phyloP scores from a whole-genome alignment of 2,888 invertebrate genomes.

The Diarsia rubi region DNA sequence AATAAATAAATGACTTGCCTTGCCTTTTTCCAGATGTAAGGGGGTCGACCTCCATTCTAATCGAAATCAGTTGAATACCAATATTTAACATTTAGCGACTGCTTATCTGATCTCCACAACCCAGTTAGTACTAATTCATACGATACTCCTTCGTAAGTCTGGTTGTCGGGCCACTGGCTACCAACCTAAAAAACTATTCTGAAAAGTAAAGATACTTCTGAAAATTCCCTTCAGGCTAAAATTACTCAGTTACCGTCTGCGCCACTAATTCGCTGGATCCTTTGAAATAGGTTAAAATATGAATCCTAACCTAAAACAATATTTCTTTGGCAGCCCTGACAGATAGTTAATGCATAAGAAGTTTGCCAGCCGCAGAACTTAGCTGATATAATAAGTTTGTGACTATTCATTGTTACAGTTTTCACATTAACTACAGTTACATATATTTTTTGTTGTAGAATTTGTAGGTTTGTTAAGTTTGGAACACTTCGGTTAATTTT shows the following conservation, averaged over 20 bases:
- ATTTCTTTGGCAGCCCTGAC: slow-evolving; percentile 53
- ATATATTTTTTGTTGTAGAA: slow-evolving; percentile 44
- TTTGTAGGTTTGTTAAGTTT: background rate
- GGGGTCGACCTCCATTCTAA: no score
- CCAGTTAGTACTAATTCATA: no score
- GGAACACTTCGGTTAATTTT: no score
- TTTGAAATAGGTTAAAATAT: background rate
- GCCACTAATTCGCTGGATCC: background rate
- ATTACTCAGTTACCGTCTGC: background rate
- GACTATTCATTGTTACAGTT: slow-evolving; percentile 65
- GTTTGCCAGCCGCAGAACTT: slow-evolving; percentile 52
- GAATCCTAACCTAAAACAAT: slow-evolving; percentile 8
- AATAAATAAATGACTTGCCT: no score
- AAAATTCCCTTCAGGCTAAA: background rate
- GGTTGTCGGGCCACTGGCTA: no score
- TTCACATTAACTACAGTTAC: slow-evolving; percentile 47
- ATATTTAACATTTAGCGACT: no score
- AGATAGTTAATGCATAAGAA: slow-evolving; percentile 56
- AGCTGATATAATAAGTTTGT: slow-evolving; percentile 57
- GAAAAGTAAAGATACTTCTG: background rate
- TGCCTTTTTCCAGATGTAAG: no score
- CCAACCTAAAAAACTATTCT: no score
- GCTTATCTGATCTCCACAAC: no score
- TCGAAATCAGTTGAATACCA: no score
- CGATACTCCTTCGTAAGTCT: no score